phyloP scores from a whole-genome alignment of 2,797 vertebrate genomes.

The Gephyroberyx darwinii region DNA sequence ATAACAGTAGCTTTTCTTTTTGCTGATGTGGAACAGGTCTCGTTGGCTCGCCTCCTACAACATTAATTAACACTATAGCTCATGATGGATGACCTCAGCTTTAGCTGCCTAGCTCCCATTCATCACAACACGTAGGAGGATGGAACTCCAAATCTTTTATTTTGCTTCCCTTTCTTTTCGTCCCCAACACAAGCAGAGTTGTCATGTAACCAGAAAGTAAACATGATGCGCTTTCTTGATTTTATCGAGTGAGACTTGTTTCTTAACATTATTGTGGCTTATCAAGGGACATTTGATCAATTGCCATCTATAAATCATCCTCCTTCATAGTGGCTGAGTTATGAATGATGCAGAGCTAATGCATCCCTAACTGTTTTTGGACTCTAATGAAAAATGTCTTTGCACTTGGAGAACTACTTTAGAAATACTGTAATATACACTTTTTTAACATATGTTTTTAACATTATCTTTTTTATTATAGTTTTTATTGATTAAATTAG shows the following conservation, averaged over 20 bases:
- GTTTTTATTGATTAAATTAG: no score
- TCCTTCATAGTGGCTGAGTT: conserved; percentile 19
- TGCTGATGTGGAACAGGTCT: conserved; percentile 78
- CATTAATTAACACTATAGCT: conserved; percentile 82
- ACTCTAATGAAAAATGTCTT: conserved; percentile 26
- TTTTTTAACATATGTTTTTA: background rate
- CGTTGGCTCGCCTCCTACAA: conserved; percentile 77
- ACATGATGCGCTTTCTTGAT: conserved; percentile 49
- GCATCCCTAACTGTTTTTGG: conserved; percentile 1
- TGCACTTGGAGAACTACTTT: conserved; percentile 8
- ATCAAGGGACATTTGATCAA: conserved; percentile 56
- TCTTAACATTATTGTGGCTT: conserved; percentile 42
- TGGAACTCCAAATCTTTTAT: conserved; percentile 65
- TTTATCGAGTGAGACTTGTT: conserved; percentile 27
- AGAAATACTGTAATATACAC: conserved; percentile 5
- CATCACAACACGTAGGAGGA: conserved; percentile 77
- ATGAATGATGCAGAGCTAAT: conserved; percentile 34
- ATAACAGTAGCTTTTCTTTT: conserved; percentile 66
- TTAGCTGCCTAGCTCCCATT: conserved; percentile 76
- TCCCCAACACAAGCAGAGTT: conserved; percentile 43
- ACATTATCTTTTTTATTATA: no score
- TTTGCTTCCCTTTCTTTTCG: conserved; percentile 43
- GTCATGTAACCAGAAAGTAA: conserved; percentile 32
- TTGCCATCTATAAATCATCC: conserved; percentile 56
- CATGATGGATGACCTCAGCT: conserved; percentile 82